phyloP scores from a whole-genome alignment of 2,113 vertebrate genomes.

The Progne subis region DNA sequence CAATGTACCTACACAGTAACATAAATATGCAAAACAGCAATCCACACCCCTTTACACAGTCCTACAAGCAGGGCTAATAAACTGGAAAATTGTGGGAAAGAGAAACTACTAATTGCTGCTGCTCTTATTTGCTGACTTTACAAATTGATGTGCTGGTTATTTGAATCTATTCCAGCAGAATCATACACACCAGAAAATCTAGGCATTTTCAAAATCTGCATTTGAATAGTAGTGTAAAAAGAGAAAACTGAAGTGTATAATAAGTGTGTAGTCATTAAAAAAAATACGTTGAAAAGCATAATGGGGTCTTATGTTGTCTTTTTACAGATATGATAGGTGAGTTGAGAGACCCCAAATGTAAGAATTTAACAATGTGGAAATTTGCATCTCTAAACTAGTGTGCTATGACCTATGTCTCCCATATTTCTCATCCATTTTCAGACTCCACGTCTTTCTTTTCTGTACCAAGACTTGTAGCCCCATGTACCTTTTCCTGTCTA shows the following conservation, averaged over 20 bases:
- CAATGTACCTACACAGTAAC: not conserved
- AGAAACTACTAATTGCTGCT: not conserved
- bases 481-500: not conserved
- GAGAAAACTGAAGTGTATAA: not conserved
- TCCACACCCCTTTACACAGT: not conserved
- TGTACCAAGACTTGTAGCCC: not conserved
- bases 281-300: not conserved
- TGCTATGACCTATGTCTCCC: not conserved
- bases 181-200: not conserved
- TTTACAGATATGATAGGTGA: not conserved
- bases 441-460: not conserved
- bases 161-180: not conserved
- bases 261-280: not conserved
- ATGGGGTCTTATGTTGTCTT: not conserved
- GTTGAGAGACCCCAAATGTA: not conserved
- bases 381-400: not conserved
- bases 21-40: not conserved
- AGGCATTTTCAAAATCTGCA: not conserved
- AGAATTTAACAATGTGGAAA: not conserved
- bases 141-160: not conserved
- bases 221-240: not conserved
- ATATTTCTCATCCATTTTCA: not conserved
- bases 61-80: not conserved
- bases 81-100: not conserved
- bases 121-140: not conserved